A percentile compares a stretch with the other conserved stretches of the same genome.
phyloP scores from a whole-genome alignment of 1,140 invertebrate genomes.

The Bombus pascuorum region DNA sequence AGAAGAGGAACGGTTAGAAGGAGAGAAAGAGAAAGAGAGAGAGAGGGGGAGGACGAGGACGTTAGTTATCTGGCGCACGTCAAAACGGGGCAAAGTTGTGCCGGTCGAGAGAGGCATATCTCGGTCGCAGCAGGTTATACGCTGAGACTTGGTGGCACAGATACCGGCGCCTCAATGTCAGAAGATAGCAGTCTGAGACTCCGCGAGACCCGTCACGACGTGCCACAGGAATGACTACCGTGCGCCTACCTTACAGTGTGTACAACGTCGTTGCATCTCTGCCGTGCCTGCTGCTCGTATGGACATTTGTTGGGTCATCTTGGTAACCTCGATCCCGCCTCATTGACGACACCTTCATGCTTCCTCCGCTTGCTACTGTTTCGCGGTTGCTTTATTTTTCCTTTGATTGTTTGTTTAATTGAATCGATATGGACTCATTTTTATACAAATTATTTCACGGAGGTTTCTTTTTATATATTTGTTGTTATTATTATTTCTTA shows the following conservation, averaged over 20 bases:
- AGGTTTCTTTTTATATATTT: too few species aligned
- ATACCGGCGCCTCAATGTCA: slow-evolving; percentile 78
- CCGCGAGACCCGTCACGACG: slow-evolving; percentile 58
- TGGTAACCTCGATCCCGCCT: slow-evolving; percentile 22
- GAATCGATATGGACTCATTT: too few species aligned
- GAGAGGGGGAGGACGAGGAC: slow-evolving; percentile 55
- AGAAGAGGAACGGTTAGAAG: slow-evolving; percentile 26
- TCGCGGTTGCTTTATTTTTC: background rate
- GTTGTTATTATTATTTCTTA: too few species aligned
- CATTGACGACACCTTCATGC: background rate
- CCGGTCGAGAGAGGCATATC: slow-evolving; percentile 69
- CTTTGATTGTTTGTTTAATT: too few species aligned
- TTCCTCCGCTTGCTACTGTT: too few species aligned
- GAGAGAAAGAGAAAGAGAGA: slow-evolving; percentile 15
- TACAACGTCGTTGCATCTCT: slow-evolving; percentile 16
- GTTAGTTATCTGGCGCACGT: slow-evolving; percentile 76
- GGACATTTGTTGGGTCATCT: slow-evolving; percentile 55
- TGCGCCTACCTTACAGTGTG: slow-evolving; percentile 34
- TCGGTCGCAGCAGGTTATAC: slow-evolving; percentile 75
- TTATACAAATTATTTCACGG: too few species aligned
- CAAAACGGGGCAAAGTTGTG: slow-evolving; percentile 79
- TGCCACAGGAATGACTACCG: slow-evolving; percentile 45
- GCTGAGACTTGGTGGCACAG: slow-evolving; percentile 74
- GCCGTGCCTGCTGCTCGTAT: background rate
- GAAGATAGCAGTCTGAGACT: slow-evolving; percentile 71